A percentile compares a stretch with the other conserved stretches of the same genome.
Evolutionary conservation across 2,797 vertebrate genomes (phyloP).

Genomic region (Molossus alvarezi): DNA sequence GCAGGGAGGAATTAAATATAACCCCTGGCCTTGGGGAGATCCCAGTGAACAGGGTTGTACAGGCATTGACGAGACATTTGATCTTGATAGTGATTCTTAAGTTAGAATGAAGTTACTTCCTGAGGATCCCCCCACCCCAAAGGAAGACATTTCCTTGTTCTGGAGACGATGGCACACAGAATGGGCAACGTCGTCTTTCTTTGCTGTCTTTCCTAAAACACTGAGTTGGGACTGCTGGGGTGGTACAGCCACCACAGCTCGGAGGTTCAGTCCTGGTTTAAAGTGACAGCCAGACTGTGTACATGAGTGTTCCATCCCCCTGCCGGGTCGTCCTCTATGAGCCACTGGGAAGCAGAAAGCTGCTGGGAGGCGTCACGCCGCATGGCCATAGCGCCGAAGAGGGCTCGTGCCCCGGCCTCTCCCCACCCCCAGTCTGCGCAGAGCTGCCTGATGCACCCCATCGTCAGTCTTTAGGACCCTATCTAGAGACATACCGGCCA

Average conservation of each 20-base stretch:
- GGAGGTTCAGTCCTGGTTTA: slow-evolving; percentile 66
- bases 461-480: neutral
- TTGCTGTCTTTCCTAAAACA: slow-evolving; percentile 62
- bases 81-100: slow-evolving; percentile 48
- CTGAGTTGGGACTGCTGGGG: slow-evolving; percentile 65
- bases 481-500: neutral
- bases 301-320: slow-evolving; percentile 44
- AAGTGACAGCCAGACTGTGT: slow-evolving; percentile 57
- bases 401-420: neutral
- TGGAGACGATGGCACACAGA: neutral
- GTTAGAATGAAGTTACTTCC: slow-evolving; percentile 41
- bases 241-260: neutral
- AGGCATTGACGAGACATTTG: neutral
- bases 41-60: rapidly evolving
- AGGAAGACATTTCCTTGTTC: slow-evolving; percentile 38
- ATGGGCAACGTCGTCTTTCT: slow-evolving; percentile 53
- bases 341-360: neutral
- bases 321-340: slow-evolving; percentile 48
- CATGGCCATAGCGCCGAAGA: neutral
- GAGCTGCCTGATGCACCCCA: neutral
- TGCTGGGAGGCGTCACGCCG: neutral
- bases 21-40: neutral
- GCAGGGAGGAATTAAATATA: neutral
- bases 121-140: slow-evolving; percentile 16
- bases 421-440: neutral